phyloP scores from a whole-genome alignment of 30 jellyfish, hydroid and myxozoan genomes.

The Chrysaora quinquecirrha region DNA sequence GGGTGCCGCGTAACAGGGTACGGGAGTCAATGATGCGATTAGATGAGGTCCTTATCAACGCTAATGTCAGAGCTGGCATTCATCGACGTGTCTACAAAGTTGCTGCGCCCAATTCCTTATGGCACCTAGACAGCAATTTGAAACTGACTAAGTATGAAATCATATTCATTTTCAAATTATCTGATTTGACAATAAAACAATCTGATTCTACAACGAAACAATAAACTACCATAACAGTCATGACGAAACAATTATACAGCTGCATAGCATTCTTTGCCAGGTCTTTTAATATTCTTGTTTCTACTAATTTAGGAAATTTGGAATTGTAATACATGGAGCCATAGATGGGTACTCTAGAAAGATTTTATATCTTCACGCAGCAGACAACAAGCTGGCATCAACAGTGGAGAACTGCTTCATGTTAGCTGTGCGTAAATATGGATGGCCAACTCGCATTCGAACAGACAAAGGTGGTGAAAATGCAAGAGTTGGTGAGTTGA shows the following conservation, averaged over 20 bases:
- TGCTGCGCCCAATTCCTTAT: background rate
- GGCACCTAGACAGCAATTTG: background rate
- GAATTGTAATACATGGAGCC: constrained; percentile 31
- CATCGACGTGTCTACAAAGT: too few species aligned
- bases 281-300: too few species aligned
- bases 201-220: too few species aligned
- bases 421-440: background rate
- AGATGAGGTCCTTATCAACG: too few species aligned
- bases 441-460: constrained; percentile 42
- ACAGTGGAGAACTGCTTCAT: constrained; percentile 6
- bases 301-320: constrained; percentile 16
- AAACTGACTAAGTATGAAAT: background rate
- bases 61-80: too few species aligned
- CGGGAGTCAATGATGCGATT: too few species aligned
- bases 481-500: background rate
- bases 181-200: too few species aligned
- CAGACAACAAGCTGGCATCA: constrained; percentile 10
- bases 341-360: constrained; percentile 25
- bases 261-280: too few species aligned
- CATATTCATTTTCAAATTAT: too few species aligned
- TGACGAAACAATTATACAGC: too few species aligned
- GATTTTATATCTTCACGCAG: constrained; percentile 4
- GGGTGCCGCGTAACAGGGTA: too few species aligned
- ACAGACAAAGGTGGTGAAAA: constrained; percentile 45
- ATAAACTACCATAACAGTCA: too few species aligned